Evolutionary conservation across 1,140 invertebrate genomes (phyloP), one percentile per base, ranked within the genome.

Genomic region (Trichonephila clavipes): DNA sequence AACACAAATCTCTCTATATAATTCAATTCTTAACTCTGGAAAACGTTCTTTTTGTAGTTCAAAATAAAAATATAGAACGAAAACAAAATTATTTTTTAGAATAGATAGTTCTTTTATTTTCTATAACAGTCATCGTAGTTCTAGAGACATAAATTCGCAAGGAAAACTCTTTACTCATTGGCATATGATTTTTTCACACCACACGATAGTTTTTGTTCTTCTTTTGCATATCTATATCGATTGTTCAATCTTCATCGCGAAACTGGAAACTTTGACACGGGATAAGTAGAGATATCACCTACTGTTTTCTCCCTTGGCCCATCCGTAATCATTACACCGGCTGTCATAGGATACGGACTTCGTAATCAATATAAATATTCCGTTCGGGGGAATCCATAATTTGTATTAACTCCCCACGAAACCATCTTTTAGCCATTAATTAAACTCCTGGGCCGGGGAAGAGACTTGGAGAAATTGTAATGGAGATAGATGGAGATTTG

Each of bases 391-490:
- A 82, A 90, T 90, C 89, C 89, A 90, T 90, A 90, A 90, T 82
- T 81, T 61, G 89, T 82, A 90, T 82, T 90, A 81, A 82, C 69
- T 90, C 77, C 89, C 89, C n/a, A 28, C 14, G 89, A 82, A 90
- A 90, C 89, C 89, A 90, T 90, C 89, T 90, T 90, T 90, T 90
- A 82, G 69, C 72, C 89, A 90, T 90, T 90, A 90, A 90, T 90
- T 90, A 90, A 90, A 90, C 62, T 82, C n/a, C n/a, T 1, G 28
- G n/a, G 51, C 69, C 10, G 51, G 72, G n/a, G 72, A 82, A 21
- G 24, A 82, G 66, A 69, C 66, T 69, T 69, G n/a, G 10, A 69
- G 16, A 40, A 77, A 77, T 82, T 81, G 89, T 90, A 90, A 90
- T 90, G 51, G 89, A 90, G 89, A 90, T 90, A 82, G 61, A 90